Conservation (phyloP, 1,140 invertebrate species). For the Ips nitidus region DNA sequence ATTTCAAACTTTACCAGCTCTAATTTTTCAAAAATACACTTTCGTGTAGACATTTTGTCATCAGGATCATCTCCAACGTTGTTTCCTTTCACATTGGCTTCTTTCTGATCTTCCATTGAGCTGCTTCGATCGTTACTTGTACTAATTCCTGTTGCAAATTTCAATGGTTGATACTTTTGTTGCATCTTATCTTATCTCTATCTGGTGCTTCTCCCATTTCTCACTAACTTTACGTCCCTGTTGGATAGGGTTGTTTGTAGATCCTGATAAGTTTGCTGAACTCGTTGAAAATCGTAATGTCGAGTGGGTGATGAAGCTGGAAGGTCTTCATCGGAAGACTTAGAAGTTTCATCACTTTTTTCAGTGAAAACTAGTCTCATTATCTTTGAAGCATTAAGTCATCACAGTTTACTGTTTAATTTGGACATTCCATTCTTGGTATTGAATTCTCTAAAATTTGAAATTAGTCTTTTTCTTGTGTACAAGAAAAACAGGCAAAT, state of each 20-base stretch:
- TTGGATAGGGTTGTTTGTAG: too few species aligned
- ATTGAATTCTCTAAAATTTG: too few species aligned
- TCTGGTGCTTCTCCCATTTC: too few species aligned
- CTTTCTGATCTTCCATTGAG: conserved; percentile 14
- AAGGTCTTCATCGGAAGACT: conserved; percentile 31
- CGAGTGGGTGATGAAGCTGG: conserved; percentile 5
- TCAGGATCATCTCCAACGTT: neutral
- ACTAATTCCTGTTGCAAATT: conserved; percentile 4
- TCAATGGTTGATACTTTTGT: neutral
- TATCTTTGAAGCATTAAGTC: conserved; percentile 34
- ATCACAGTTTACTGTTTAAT: too few species aligned
- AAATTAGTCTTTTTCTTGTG: too few species aligned
- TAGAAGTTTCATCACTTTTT: neutral
- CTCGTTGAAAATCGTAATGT: neutral
- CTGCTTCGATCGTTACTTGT: conserved; percentile 16
- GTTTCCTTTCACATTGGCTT: neutral
- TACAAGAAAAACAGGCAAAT: too few species aligned
- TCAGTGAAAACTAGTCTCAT: conserved; percentile 34
- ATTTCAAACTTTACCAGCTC: conserved; percentile 28
- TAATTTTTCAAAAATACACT: conserved; percentile 37
- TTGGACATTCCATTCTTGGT: too few species aligned
- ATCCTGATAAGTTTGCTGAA: neutral
- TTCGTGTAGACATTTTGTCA: conserved; percentile 32
- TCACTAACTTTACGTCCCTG: too few species aligned
- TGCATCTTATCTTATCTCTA: too few species aligned